phyloP scores from a whole-genome alignment of 2,113 vertebrate genomes.

The Ctenomys sociabilis region DNA sequence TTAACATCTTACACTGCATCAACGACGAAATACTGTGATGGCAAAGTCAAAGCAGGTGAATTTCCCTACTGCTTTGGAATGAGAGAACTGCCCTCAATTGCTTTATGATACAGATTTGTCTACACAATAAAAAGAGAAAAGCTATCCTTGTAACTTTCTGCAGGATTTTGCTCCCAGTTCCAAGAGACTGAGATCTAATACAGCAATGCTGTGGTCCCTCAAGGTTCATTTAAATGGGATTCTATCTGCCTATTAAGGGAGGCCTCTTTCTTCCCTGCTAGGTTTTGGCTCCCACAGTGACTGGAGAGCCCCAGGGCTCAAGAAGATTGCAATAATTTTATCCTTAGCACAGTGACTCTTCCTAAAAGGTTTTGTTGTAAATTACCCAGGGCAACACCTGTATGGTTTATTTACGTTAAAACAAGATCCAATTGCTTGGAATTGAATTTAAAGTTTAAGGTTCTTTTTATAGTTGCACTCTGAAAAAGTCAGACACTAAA shows the following conservation, averaged over 20 bases:
- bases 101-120: conserved; percentile 63
- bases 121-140: conserved; percentile 62
- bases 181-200: conserved; percentile 71
- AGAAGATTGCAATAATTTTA: conserved; percentile 56
- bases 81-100: conserved; percentile 51
- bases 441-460: conserved; percentile 74
- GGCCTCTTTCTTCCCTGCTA: conserved; percentile 27
- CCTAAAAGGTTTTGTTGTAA: conserved; percentile 62
- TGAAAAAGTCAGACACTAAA: conserved; percentile 45
- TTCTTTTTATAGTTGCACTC: conserved; percentile 63
- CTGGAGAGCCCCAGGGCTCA: conserved; percentile 62
- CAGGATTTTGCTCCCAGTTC: conserved; percentile 63
- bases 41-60: conserved; percentile 48
- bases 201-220: conserved; percentile 66
- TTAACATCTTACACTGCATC: conserved; percentile 49
- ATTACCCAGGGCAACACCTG: conserved; percentile 56
- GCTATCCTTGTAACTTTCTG: conserved; percentile 30
- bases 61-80: conserved; percentile 34
- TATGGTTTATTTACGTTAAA: conserved; percentile 71
- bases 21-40: conserved; percentile 42
- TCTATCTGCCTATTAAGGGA: conserved; percentile 67
- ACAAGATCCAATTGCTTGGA: conserved; percentile 68
- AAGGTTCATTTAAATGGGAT: conserved; percentile 76
- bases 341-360: conserved; percentile 62
- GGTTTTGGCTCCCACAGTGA: conserved; percentile 50